Evolutionary conservation across 2,888 invertebrate genomes (phyloP).

Genomic region (Dromius quadrimaculatus): DNA sequence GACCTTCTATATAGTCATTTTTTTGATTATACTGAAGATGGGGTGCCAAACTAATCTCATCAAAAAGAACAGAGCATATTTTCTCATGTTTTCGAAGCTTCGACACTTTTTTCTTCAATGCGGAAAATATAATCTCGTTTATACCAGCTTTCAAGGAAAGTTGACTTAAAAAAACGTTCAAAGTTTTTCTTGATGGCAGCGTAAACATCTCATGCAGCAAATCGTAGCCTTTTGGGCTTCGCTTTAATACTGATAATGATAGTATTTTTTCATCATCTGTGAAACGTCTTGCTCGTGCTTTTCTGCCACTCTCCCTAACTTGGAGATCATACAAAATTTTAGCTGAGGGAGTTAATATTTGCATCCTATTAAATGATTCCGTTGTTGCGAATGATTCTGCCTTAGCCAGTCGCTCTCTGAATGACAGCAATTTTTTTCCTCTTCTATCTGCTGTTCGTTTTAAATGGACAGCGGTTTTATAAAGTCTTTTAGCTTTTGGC

Average conservation of each 20-base stretch:
- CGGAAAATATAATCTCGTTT: not conserved
- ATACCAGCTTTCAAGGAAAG: not conserved
- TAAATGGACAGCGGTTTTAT: not conserved
- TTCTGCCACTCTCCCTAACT: not conserved
- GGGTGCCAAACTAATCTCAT: constrained; percentile 1
- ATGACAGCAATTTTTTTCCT: not conserved
- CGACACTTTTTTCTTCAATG: constrained; percentile 1
- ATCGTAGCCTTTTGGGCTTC: constrained; percentile 12
- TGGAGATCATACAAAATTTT: not conserved
- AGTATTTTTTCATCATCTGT: constrained; percentile 6
- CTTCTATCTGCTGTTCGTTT: not conserved
- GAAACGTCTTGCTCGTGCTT: not conserved
- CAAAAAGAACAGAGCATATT: not conserved
- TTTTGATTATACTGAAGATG: not conserved
- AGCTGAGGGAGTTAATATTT: not conserved
- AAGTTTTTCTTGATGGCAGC: constrained; percentile 11
- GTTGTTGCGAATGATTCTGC: not conserved
- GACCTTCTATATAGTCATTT: not conserved
- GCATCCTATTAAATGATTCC: not conserved
- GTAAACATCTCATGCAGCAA: not conserved
- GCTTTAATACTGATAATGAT: not conserved
- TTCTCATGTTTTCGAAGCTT: not conserved
- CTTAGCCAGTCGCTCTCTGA: not conserved
- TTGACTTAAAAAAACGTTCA: not conserved
- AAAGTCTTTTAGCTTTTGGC: not conserved